Conservation (phyloP, 2,888 invertebrate genomes). For the Dasysyrphus tricinctus region DNA sequence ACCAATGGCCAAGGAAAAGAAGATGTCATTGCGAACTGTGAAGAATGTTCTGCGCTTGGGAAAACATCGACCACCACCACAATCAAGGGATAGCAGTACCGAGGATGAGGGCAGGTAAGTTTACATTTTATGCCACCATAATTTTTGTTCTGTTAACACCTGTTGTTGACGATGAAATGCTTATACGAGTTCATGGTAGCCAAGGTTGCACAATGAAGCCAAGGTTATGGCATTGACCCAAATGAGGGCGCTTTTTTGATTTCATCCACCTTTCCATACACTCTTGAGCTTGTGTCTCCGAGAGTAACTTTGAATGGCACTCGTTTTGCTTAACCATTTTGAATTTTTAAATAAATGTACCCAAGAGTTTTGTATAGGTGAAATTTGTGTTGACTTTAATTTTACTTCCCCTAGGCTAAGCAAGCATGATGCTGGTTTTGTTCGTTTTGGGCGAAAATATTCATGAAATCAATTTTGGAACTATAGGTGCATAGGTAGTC, state of each 20-base stretch:
- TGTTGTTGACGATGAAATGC: conserved; percentile 29
- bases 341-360: neutral
- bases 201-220: conserved; percentile 15
- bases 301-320: neutral
- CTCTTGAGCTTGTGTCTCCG: neutral
- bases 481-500: neutral
- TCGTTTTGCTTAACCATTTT: neutral
- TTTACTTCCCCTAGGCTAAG: neutral
- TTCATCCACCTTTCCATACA: neutral
- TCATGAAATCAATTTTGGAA: conserved; percentile 3
- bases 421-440: neutral
- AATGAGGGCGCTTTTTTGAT: conserved; percentile 4
- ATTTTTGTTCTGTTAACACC: conserved; percentile 44
- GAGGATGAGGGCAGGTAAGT: conserved; percentile 81
- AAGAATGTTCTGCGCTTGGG: conserved; percentile 80
- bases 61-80: conserved; percentile 78
- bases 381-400: conserved; percentile 11
- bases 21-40: conserved; percentile 79
- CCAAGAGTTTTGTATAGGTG: neutral
- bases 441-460: conserved; percentile 2
- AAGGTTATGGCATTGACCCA: conserved; percentile 72
- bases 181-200: neutral
- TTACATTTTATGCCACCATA: neutral
- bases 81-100: conserved; percentile 81
- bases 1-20: conserved; percentile 78